Conservation (phyloP, 2,113 vertebrate genomes). For the Alaudala cheleensis region DNA sequence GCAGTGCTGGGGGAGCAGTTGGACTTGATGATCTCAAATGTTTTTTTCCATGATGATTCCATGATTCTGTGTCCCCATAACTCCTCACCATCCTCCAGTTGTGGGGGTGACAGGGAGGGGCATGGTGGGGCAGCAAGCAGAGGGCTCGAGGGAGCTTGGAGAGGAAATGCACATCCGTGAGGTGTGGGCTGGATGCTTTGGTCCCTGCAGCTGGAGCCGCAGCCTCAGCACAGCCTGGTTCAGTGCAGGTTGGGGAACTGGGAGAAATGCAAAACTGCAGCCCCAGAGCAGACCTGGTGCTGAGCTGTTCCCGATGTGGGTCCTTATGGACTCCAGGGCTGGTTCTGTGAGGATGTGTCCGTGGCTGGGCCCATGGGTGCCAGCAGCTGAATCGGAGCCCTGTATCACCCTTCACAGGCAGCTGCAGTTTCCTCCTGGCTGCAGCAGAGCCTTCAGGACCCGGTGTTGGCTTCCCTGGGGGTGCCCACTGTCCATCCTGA, state of each 20-base stretch:
- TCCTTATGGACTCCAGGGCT: fast-evolving
- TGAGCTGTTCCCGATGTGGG: fast-evolving
- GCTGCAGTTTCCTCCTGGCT: not conserved
- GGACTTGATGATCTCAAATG: not conserved
- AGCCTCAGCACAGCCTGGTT: fast-evolving
- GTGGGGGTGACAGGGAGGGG: not conserved
- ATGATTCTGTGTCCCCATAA: not conserved
- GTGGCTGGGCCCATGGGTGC: not conserved
- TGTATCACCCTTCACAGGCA: fast-evolving
- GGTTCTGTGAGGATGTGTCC: not conserved
- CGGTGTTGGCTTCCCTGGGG: fast-evolving
- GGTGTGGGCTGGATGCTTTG: not conserved
- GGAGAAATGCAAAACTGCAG: not conserved
- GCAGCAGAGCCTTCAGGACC: fast-evolving
- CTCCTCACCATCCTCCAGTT: not conserved
- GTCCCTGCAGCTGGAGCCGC: fast-evolving
- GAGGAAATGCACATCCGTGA: fast-evolving
- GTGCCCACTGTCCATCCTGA: not conserved
- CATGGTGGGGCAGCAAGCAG: not conserved
- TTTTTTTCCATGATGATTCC: not conserved
- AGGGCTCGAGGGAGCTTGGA: not conserved
- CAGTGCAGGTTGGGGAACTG: not conserved
- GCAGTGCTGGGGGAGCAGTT: not conserved
- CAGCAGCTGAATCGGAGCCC: not conserved
- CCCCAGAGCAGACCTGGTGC: not conserved